phyloP scores from a whole-genome alignment of 1,140 invertebrate genomes.

The Procambarus clarkii region DNA sequence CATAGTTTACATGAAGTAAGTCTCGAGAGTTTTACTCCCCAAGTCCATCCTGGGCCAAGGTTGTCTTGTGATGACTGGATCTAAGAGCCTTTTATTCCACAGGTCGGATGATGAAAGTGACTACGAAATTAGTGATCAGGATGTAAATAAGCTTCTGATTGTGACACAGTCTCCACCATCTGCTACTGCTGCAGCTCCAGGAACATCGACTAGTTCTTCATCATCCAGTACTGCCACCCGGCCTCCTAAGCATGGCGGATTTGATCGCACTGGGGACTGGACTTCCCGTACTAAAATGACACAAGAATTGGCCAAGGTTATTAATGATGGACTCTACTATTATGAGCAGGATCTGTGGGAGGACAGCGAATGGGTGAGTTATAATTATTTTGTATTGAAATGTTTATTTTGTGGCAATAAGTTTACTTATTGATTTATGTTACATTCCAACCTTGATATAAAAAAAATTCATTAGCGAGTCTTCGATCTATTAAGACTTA shows the following conservation, averaged over 20 bases:
- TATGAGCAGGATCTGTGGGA: conserved; percentile 95
- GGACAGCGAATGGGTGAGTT: conserved; percentile 74
- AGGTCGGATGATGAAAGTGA: conserved; percentile 82
- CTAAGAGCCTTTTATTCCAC: conserved; percentile 28
- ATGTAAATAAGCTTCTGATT: conserved; percentile 96
- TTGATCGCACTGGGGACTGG: conserved; percentile 91
- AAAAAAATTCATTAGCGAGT: too few relatives aligned
- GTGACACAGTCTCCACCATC: conserved; percentile 87
- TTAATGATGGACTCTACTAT: conserved; percentile 95
- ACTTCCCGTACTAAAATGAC: conserved; percentile 91
- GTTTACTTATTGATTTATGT: too few relatives aligned
- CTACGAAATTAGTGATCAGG: conserved; percentile 91
- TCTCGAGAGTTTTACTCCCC: too few relatives aligned
- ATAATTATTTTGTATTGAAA: too few relatives aligned
- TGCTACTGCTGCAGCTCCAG: neutral
- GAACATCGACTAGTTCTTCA: conserved; percentile 75
- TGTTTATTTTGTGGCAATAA: too few relatives aligned
- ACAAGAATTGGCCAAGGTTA: conserved; percentile 93
- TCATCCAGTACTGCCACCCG: conserved; percentile 88
- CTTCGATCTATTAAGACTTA: too few relatives aligned
- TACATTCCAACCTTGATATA: too few relatives aligned
- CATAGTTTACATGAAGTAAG: too few relatives aligned
- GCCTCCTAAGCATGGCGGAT: conserved; percentile 90
- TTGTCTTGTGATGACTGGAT: too few relatives aligned
- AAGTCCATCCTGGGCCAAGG: too few relatives aligned